Evolutionary conservation across 2,888 invertebrate species (phyloP), one percentile per base, ranked within the genome.

Genomic region (Clitarchus hookeri): DNA sequence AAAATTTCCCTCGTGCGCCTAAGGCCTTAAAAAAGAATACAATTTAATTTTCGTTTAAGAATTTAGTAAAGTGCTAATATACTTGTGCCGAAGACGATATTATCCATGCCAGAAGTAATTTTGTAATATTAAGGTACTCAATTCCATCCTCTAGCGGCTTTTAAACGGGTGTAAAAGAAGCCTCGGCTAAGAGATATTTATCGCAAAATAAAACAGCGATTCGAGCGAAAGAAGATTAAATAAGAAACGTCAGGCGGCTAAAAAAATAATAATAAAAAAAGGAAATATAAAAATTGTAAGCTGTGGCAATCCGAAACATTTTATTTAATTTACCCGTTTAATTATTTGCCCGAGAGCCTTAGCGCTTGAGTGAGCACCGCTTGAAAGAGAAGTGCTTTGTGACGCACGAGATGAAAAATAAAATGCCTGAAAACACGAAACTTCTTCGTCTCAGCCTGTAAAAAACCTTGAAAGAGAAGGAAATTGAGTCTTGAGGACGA

Each of bases 251-350:
- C 65, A 65, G 36, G 36, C 65, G 65, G n/a, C 16, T 65, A 65
- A 65, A 65, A 65, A 65, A 65, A 36, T 36, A 36, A 1, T 36
- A 36, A 36, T 36, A 36, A 36, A 36, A 36, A 36, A 36, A 36
- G 36, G 36, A 36, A 36, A 36, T 36, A 36, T 36, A 36, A 36
- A 65, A n/a, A 65, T 65, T n/a, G n/a, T 16, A 65, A 1, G 65
- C 65, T 65, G 65, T 9, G 65, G 65, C 65, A 65, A 65, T 65
- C 65, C 65, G 23, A 65, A 65, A 65, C 65, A 0, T 65, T 65
- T 65, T 65, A 65, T 65, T 65, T 65, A 65, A 65, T 65, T 65
- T 65, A 6, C 65, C n/a, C 65, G n/a, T 65, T 65, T 65, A 65
- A 65, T 65, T 65, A 65, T 65, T 9, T 65, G 19, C 23, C 65